Percentiles rank a stretch among this genome's conserved stretches.
Evolutionary conservation across 2,113 vertebrate species (phyloP).

Genomic region (Notiomystis cincta): DNA sequence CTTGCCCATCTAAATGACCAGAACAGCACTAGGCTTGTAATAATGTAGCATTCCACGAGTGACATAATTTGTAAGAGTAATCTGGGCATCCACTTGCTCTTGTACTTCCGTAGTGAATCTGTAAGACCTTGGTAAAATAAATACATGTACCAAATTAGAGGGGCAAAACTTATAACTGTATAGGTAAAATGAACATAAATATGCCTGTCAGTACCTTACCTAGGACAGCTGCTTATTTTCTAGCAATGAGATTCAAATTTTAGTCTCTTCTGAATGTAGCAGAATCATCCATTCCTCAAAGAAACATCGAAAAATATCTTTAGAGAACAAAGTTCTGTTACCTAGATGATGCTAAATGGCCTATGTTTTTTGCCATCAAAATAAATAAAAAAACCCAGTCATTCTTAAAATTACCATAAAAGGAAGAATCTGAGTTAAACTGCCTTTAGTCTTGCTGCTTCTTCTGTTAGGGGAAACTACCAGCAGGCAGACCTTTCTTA

Average conservation of each 20-base stretch:
- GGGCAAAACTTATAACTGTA: not conserved
- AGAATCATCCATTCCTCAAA: not conserved
- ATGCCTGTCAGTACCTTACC: not conserved
- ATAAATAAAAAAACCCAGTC: not conserved
- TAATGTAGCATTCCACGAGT: not conserved
- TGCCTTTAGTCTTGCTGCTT: not conserved
- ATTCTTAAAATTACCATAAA: not conserved
- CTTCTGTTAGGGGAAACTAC: not conserved
- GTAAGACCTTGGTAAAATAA: not conserved
- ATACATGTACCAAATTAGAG: not conserved
- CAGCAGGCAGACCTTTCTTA: not conserved
- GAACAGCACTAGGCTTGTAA: not conserved
- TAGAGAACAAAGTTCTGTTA: not conserved
- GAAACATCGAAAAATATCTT: not conserved
- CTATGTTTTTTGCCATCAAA: not conserved
- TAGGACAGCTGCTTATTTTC: not conserved
- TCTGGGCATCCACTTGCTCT: not conserved
- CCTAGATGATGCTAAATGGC: not conserved
- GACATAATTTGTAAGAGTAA: not conserved
- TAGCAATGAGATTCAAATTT: not conserved
- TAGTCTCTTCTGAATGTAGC: not conserved
- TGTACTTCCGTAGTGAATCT: not conserved
- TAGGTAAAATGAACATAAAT: not conserved
- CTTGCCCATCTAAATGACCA: not conserved
- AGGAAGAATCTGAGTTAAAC: not conserved